Percentiles rank a stretch among this genome's conserved stretches.
Evolutionary conservation across 1,140 invertebrate species (phyloP).

Genomic region (Papilio dardanus): DNA sequence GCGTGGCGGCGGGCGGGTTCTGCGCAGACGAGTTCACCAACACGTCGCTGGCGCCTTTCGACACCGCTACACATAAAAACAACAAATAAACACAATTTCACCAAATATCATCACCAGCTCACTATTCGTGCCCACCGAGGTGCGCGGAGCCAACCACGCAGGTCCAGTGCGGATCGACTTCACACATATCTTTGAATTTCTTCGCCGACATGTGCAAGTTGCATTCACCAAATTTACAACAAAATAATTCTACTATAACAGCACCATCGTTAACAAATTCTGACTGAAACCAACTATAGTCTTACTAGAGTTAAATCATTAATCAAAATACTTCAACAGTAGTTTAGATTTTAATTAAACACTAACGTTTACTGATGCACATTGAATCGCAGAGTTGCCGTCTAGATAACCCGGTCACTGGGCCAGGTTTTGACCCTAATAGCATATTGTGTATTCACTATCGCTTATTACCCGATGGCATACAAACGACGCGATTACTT

Average conservation of each 20-base stretch:
- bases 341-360: conserved; percentile 6
- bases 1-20: conserved; percentile 65
- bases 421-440: conserved; percentile 34
- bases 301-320: not conserved
- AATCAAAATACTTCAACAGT: not conserved
- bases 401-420: conserved; percentile 33
- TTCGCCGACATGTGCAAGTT: too few species aligned
- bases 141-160: too few species aligned
- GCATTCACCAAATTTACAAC: too few species aligned
- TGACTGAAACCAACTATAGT: not conserved
- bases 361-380: not conserved
- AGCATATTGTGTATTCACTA: conserved; percentile 24
- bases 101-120: too few species aligned
- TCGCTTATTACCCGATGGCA: conserved; percentile 4
- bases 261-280: too few species aligned
- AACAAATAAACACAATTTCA: not conserved
- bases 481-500: not conserved
- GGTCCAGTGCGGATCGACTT: too few species aligned
- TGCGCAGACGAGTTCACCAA: conserved; percentile 63
- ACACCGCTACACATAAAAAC: conserved; percentile 49
- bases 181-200: too few species aligned
- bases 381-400: not conserved
- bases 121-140: too few species aligned
- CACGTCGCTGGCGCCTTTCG: conserved; percentile 72
- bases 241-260: too few species aligned